Percentiles rank a stretch among this genome's conserved stretches.
phyloP scores from a whole-genome alignment of 1,140 invertebrate genomes.

The Neocloeon triangulifer region DNA sequence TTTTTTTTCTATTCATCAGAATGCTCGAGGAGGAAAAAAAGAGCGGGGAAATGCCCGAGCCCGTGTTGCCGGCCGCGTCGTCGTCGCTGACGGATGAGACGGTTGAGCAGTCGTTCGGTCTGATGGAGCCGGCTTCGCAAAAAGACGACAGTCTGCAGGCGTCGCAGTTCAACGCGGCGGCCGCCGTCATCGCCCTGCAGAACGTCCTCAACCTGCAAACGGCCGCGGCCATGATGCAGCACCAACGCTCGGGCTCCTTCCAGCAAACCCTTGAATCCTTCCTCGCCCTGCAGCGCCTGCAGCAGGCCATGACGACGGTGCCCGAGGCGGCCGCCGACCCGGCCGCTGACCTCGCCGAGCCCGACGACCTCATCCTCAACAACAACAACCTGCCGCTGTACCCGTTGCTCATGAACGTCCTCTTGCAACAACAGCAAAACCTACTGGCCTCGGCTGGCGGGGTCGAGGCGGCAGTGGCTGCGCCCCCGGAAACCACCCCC shows the following conservation, averaged over 20 bases:
- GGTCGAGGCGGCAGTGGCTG: constrained; percentile 11
- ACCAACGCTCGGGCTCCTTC: no score
- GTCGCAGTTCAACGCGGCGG: background rate
- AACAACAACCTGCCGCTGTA: constrained; percentile 7
- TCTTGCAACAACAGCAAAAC: no score
- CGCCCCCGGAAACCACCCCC: constrained; percentile 20
- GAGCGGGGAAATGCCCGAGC: no score
- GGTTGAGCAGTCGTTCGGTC: no score
- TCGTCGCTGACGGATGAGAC: no score
- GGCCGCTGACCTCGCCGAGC: constrained; percentile 1
- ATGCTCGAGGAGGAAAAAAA: no score
- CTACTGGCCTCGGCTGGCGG: no score
- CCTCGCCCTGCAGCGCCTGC: constrained; percentile 7
- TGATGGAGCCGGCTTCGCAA: background rate
- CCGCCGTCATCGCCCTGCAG: background rate
- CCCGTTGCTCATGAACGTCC: no score
- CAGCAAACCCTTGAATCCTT: constrained; percentile 8
- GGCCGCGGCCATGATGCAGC: no score
- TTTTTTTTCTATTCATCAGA: no score
- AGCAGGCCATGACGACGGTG: constrained; percentile 14
- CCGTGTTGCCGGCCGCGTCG: no score
- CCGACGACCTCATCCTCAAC: constrained; percentile 4
- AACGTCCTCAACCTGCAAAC: constrained; percentile 1
- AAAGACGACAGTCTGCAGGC: background rate
- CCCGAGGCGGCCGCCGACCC: constrained; percentile 5